Percentiles rank a stretch among this genome's conserved stretches.
Conservation (phyloP, 2,888 invertebrate species). For the Calameuta pallipes region DNA sequence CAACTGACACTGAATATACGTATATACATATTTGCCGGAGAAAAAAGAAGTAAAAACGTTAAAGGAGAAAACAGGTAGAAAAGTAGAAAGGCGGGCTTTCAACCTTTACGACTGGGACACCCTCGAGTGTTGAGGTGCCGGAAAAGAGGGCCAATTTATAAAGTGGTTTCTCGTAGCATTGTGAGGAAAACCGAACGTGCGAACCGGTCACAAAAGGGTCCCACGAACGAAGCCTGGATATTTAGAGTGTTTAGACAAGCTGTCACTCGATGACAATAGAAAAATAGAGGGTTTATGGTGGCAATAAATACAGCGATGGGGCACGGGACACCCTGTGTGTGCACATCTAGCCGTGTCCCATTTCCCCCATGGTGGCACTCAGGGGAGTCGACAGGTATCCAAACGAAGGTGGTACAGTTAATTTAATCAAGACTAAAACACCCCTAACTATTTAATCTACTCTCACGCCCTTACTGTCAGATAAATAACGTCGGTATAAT, state of each 20-base stretch:
- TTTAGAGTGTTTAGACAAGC: constrained; percentile 59
- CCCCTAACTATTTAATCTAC: constrained; percentile 1
- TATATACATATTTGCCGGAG: background rate
- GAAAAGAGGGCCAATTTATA: constrained; percentile 36
- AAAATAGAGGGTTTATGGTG: constrained; percentile 33
- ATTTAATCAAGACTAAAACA: constrained; percentile 32
- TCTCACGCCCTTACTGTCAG: background rate
- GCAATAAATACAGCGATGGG: constrained; percentile 34
- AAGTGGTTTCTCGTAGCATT: constrained; percentile 45
- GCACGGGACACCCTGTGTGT: constrained; percentile 19
- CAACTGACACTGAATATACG: background rate
- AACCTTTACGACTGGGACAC: constrained; percentile 31
- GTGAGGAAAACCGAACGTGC: constrained; percentile 44
- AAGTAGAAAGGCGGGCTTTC: constrained; percentile 12
- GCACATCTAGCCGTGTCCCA: constrained; percentile 9
- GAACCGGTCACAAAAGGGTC: constrained; percentile 20
- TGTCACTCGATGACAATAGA: constrained; percentile 51
- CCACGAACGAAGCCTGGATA: constrained; percentile 42
- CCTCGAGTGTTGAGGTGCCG: constrained; percentile 27
- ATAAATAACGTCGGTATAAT: background rate
- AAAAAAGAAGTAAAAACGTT: background rate
- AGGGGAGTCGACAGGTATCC: constrained; percentile 17
- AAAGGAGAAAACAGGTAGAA: constrained; percentile 6
- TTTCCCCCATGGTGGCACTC: constrained; percentile 8
- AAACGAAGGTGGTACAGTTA: constrained; percentile 22